Evolutionary conservation across 2,888 invertebrate species (phyloP), one percentile per base, ranked within the genome.

Genomic region (Julus scandinavius): DNA sequence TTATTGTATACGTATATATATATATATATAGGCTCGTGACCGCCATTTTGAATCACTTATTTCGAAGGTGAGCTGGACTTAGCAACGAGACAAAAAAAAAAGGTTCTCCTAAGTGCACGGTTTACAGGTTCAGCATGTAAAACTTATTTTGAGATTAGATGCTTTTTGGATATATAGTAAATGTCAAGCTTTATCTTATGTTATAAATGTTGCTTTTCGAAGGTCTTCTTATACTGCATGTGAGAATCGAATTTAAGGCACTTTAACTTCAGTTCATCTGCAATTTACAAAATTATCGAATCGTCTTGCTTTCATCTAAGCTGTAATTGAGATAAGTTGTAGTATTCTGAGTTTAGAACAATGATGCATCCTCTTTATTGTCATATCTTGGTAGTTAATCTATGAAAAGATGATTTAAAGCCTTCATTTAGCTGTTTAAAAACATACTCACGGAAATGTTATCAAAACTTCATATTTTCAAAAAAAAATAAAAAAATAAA

Each of bases 1-100:
- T 20, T 20, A 63, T 63, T 63, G 7, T 29, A 29, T 29, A 29
- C 1, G n/a, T n/a, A n/a, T n/a, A n/a, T n/a, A n/a, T n/a, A n/a
- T 63, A 63, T 5, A 20, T 17, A 58, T 63, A n/a, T 63, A 20
- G 63, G 63, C n/a, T 63, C 20, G 63, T 29, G n/a, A n/a, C 11
- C 72, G 11, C 72, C 72, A 72, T 72, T 72, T 72, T 72, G 72
- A 72, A 72, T 72, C 29, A 72, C n/a, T 72, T 72, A 29, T 29
- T 72, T 72, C 29, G 72, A 72, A 72, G 72, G 72, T 72, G 72
- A 72, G 72, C 72, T 29, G 72, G 72, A n/a, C 63, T 72, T 72
- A 29, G 29, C 29, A 29, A 72, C 72, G 9, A 72, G 29, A 72
- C n/a, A 72, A 72, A 72, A 72, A 72, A 72, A 72, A 11, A 72